Evolutionary conservation across 2,797 vertebrate species (phyloP), one percentile per base, ranked within the genome.

Genomic region (Pangasius djambal): DNA sequence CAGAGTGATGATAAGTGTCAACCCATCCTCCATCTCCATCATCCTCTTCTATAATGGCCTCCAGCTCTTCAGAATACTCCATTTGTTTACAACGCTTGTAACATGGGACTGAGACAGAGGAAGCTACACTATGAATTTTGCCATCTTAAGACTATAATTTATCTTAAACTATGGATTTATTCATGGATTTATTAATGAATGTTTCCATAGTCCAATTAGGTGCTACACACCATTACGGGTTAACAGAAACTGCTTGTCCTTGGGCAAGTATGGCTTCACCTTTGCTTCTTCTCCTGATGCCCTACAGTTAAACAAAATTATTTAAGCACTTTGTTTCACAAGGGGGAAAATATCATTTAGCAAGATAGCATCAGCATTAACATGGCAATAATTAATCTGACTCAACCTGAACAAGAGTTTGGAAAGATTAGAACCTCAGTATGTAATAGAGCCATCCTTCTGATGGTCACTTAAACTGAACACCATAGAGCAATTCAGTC

Each of bases 81-180:
- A 99, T 99, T 94, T 99, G 98, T 96, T 99, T 99, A 94, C 98
- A 99, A 18, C 99, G 97, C 93, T 99, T 99, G 92, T 99, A 98
- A 92, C 99, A 99, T 0, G 99, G 99, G 83, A 99, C 98, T 99
- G 87, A 88, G n/a, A 37, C 18, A 78, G 18, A 90, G 31, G 65
- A 40, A 48, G 34, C 0, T 40, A 88, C 3, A 61, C 7, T 28
- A 75, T 61, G 44, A 55, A 18, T 86, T 86, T n/a, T 83, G 34
- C 37, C 57, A 83, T 28, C 3, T 6, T 15, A 50, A 40, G 2
- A 22, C 18, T 57, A 6, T 3, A 9, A 34, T 34, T 57, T 34
- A 48, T 12, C 3, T 48, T 48, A 28, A 44, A 75, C 5, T 50
- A 55, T 16, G 48, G 8, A 52, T 55, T 52, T 18, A 79, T 40